Percentiles rank a stretch among this genome's conserved stretches.
Evolutionary conservation across 2,888 invertebrate species (phyloP).

Genomic region (Sinohyriopsis cumingii): DNA sequence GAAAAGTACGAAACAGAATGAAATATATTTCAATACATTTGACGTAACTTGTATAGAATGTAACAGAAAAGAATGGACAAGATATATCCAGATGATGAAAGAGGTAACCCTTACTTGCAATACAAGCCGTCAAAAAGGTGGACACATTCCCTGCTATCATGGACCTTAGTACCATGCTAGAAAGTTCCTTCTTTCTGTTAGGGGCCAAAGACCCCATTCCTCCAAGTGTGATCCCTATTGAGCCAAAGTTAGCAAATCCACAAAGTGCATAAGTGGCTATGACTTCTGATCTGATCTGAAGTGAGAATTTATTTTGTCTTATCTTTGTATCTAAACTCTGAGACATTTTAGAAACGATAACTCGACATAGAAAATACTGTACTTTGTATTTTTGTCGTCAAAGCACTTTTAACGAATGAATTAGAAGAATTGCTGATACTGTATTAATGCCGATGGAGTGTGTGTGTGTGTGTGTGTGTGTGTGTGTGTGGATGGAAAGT

Average conservation of each 20-base stretch:
- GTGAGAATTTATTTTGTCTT: background rate
- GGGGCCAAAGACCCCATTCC: constrained; percentile 58
- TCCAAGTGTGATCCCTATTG: constrained; percentile 63
- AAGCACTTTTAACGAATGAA: too few relatives aligned
- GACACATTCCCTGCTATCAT: constrained; percentile 70
- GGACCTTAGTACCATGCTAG: constrained; percentile 57
- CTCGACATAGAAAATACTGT: too few relatives aligned
- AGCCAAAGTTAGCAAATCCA: constrained; percentile 66
- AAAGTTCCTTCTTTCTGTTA: constrained; percentile 46
- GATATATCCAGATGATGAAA: too few relatives aligned
- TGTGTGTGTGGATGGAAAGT: too few relatives aligned
- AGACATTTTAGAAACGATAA: background rate
- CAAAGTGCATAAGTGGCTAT: constrained; percentile 67
- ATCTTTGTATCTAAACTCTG: background rate
- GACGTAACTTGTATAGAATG: too few relatives aligned
- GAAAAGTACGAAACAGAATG: too few relatives aligned
- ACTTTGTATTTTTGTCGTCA: too few relatives aligned
- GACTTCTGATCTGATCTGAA: constrained; percentile 55
- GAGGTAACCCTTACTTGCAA: constrained; percentile 53
- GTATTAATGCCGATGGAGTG: background rate
- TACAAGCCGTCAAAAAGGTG: constrained; percentile 69
- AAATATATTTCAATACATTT: too few relatives aligned
- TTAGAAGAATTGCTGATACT: too few relatives aligned
- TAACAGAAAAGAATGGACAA: too few relatives aligned
- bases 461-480: too few relatives aligned